Base-by-base conservation (phyloP, 1,140 invertebrate genomes). In the Drosophila auraria region DNA sequence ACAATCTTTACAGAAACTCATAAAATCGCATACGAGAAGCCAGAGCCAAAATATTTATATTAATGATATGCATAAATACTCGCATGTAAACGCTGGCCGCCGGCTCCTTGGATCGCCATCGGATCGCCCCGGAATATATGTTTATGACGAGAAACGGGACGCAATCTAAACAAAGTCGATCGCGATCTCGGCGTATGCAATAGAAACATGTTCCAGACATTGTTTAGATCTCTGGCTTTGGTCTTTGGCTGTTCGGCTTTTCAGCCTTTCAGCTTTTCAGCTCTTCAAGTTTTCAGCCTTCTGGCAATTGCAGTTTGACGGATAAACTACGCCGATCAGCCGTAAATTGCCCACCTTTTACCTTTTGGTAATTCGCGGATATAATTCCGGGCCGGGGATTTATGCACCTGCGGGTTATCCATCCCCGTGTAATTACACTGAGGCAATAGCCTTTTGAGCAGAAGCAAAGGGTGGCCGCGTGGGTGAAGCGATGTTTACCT, bases 201-300 rank as follows among this genome's bases (percentile, higher is more conserved):
- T 59, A 64, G 80, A 78, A 87, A 87, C 77, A 87, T 83, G 38
- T 87, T 87, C 80, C 83, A 87, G 83, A 87, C 84, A 87, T 87
- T 87, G 83, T 87, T 87, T 83, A 80, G 80, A 87, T 71, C 80
- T 76, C 53, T 66, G 62, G 30, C 59, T 68, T 77, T 50, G 49
- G 59, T 42, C 49, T 60, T 65, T 36, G 23, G 30, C 60, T 44
- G 56, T 63, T 69, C 42, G 23, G 60, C 65, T 45, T 49, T 77
- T 69, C 42, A 23, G 30, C 60, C 44, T 60, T 63, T 69, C 42
- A 30, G 60, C 65, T 40, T 53, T 78, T 69, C 42, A 30, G 60
- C 65, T 49, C 49, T 78, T 82, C 80, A 64, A 42, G 49, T 78
- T 78, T 69, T 38, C 47, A 27, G 30, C 60, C 49, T 60, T 63